Base-by-base conservation (phyloP, 2,113 vertebrate genomes). In the Sardina pilchardus region DNA sequence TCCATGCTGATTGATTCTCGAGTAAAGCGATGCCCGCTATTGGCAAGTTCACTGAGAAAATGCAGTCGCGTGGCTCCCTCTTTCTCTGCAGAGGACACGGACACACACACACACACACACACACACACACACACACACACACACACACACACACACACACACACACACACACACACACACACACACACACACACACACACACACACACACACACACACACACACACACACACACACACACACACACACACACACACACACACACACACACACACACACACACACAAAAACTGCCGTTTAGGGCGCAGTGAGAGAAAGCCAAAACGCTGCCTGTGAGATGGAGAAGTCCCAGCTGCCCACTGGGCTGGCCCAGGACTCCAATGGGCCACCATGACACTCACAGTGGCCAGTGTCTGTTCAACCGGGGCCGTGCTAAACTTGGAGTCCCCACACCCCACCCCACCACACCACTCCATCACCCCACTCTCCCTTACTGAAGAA, bases 291-390 rank as follows among this genome's bases (percentile, higher is more conserved):
- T 71, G 63, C 63, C 26, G 26, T 71, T 34, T 34, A 71, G 26
- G 63, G 26, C 10, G 63, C 26, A 14, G 63, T 8, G 8, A 26
- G 24, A 63, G 30, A 71, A 71, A 71, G 26, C 63, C 63, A 71
- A 30, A 3, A 26, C 26, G 63, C 10, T 71, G 63, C 34, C n/a
- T 30, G 63, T 34, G 63, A 71, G 63, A 71, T 71, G 63, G 63
- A 71, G 63, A 71, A 71, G 26, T 36, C 71, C 71, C 71, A 36
- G 71, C 26, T 39, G 90, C 88, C 9, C 87, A 85, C 82, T 21
- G n/a, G 87, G 88, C 85, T 67, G 53, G 83, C 88, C 87, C 12
- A n/a, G 53, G 84, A 90, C 87, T 85, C 67, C 36, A 75, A 75
- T 75, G 67, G 71, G 34, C 3, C 71, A 78, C 30, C 9, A 5